phyloP scores from a whole-genome alignment of 2,888 invertebrate genomes.

The Nemapogon koenigi region DNA sequence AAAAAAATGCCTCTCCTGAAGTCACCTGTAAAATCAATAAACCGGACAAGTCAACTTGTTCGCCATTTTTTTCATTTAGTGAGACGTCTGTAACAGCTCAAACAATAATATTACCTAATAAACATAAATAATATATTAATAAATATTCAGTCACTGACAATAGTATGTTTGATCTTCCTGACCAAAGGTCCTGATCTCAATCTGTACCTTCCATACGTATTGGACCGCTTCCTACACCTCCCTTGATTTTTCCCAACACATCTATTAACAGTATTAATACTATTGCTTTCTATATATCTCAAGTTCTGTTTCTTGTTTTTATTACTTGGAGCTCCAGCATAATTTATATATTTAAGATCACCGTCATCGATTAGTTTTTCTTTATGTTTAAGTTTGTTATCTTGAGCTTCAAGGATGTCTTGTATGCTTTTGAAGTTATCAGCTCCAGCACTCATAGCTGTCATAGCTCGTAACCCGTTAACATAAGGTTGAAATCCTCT shows the following conservation, averaged over 20 bases:
- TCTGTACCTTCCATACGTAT: constrained; percentile 20
- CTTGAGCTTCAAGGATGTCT: constrained; percentile 45
- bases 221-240: constrained; percentile 34
- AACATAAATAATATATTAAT: too few species aligned
- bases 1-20: too few species aligned
- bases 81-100: too few species aligned
- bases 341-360: constrained; percentile 21
- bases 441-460: constrained; percentile 23
- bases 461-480: constrained; percentile 10
- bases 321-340: constrained; percentile 21
- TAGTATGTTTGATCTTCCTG: constrained; percentile 31
- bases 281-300: constrained; percentile 17
- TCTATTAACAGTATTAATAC: constrained; percentile 5
- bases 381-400: constrained; percentile 29
- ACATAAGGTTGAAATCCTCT: constrained; percentile 27
- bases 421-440: constrained; percentile 24
- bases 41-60: too few species aligned
- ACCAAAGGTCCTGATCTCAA: constrained; percentile 32
- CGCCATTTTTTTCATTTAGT: too few species aligned
- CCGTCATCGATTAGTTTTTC: constrained; percentile 26
- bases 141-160: constrained; percentile 16
- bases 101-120: too few species aligned
- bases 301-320: constrained; percentile 25
- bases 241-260: constrained; percentile 1
- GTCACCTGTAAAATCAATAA: too few species aligned